Conservation (phyloP, 2,113 vertebrate genomes). For the Hippocampus comes region DNA sequence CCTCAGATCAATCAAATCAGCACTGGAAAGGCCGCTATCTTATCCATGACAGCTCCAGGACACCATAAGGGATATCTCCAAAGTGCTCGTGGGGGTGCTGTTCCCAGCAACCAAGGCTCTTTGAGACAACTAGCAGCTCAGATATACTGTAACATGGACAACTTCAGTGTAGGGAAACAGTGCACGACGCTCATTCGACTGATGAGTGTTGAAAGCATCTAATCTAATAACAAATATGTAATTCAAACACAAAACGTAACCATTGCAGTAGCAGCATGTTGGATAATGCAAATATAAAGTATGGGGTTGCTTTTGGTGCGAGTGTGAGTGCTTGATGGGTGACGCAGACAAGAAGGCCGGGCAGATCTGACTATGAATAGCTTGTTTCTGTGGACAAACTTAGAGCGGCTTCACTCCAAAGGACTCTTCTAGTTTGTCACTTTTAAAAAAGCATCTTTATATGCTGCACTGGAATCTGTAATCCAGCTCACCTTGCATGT, state of each 20-base stretch:
- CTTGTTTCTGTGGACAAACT: constrained; percentile 73
- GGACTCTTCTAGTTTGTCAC: constrained; percentile 46
- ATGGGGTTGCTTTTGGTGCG: neutral
- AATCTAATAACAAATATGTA: neutral
- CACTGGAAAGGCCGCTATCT: constrained; percentile 40
- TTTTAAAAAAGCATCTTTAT: constrained; percentile 46
- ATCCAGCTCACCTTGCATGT: constrained; percentile 33
- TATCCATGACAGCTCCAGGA: constrained; percentile 49
- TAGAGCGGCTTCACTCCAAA: constrained; percentile 57
- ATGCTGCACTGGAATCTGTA: constrained; percentile 14
- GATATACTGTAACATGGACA: constrained; percentile 7
- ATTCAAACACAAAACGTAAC: neutral
- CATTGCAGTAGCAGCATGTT: neutral
- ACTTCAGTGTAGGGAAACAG: neutral
- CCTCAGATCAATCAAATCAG: constrained; percentile 49
- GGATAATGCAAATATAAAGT: neutral
- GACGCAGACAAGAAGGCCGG: neutral
- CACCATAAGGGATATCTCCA: constrained; percentile 34
- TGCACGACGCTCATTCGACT: neutral
- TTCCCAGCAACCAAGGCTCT: constrained; percentile 49
- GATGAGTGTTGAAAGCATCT: neutral
- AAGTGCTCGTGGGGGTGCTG: constrained; percentile 25
- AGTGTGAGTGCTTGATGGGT: neutral
- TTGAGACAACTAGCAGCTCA: constrained; percentile 42
- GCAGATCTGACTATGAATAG: constrained; percentile 75